Conservation (phyloP, 2,888 invertebrate genomes). For the Toxonevra muliebris region DNA sequence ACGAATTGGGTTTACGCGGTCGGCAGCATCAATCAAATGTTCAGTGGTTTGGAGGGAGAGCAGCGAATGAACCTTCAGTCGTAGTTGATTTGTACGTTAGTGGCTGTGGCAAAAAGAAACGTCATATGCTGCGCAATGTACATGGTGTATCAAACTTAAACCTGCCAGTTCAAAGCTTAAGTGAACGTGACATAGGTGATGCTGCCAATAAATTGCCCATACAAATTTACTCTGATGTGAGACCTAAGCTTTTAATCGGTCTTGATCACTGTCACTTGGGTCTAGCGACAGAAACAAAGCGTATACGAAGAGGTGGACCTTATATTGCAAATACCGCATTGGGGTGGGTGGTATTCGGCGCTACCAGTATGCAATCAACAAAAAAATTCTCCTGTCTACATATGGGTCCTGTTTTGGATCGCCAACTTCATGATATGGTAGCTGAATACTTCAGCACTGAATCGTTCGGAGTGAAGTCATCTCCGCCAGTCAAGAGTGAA, state of each 20-base stretch:
- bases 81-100: constrained; percentile 26
- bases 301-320: not conserved
- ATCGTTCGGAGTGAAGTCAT: constrained; percentile 14
- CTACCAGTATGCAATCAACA: not conserved
- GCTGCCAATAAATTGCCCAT: too few relatives aligned
- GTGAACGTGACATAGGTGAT: constrained; percentile 2
- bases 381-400: not conserved
- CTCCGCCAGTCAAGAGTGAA: too few relatives aligned
- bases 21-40: constrained; percentile 30
- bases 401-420: not conserved
- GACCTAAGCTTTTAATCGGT: constrained; percentile 4
- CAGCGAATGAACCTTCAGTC: constrained; percentile 21
- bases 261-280: constrained; percentile 12
- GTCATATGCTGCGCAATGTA: constrained; percentile 18
- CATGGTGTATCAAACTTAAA: constrained; percentile 31
- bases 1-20: constrained; percentile 33
- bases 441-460: not conserved
- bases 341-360: constrained; percentile 15
- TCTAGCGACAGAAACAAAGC: not conserved
- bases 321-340: constrained; percentile 8
- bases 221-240: not conserved
- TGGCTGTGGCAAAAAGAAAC: constrained; percentile 12
- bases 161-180: constrained; percentile 33
- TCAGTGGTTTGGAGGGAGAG: constrained; percentile 37
- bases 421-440: not conserved